Evolutionary conservation across 2,888 invertebrate genomes (phyloP).

Genomic region (Luffia ferchaultella): DNA sequence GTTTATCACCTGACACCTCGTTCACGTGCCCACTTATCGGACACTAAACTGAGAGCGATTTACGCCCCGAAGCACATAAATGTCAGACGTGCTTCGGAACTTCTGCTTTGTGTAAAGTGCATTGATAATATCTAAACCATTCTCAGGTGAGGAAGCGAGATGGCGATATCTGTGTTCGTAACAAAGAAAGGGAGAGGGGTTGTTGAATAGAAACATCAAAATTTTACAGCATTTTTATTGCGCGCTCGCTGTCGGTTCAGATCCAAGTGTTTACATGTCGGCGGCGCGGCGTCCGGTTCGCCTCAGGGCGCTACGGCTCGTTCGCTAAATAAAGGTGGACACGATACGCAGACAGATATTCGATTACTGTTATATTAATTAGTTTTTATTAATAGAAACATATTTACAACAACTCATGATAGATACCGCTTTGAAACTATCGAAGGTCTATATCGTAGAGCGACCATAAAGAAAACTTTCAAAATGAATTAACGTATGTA

Average conservation of each 20-base stretch:
- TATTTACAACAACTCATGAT: no score
- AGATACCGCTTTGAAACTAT: conserved; percentile 19
- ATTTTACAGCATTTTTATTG: conserved; percentile 65
- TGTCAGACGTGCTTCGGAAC: conserved; percentile 48
- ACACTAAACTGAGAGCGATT: conserved; percentile 54
- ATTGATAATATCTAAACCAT: conserved; percentile 61
- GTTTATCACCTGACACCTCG: conserved; percentile 59
- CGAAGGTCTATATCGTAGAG: no score
- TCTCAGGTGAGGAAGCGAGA: conserved; percentile 36
- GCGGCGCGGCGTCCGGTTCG: conserved; percentile 50
- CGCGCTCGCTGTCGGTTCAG: conserved; percentile 31
- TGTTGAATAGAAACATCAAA: conserved; percentile 64
- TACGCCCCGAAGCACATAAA: conserved; percentile 61
- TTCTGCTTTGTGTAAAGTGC: conserved; percentile 66
- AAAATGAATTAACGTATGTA: no score
- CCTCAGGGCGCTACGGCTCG: conserved; percentile 28
- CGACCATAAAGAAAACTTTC: no score
- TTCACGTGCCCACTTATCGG: conserved; percentile 44
- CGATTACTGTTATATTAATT: no score
- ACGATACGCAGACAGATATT: no score
- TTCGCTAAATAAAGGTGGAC: conserved; percentile 14
- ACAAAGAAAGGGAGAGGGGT: conserved; percentile 24
- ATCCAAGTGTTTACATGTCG: conserved; percentile 46
- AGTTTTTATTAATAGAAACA: no score
- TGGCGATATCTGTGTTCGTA: conserved; percentile 12